These are phyloP conservation scores for Campylomormyrus numenius DNA, from an alignment of 2,113 vertebrate species.

Conservation along the genomic window DNA sequence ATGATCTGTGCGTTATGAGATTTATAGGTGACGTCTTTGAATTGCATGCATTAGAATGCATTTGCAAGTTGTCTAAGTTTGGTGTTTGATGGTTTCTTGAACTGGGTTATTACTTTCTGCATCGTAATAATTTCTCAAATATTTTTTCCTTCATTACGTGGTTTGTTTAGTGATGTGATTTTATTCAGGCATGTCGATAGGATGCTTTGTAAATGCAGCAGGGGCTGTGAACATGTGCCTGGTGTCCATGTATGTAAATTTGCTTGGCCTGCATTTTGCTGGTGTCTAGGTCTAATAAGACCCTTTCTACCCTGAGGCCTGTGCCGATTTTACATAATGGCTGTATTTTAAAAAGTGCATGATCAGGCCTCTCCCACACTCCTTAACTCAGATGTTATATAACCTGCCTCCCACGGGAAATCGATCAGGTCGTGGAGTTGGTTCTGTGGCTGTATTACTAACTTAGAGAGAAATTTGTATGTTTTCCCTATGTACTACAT, in stretches of 20 bases:
- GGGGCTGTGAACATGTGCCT: not conserved
- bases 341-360: not conserved
- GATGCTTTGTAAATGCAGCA: not conserved
- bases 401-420: not conserved
- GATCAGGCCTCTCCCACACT: not conserved
- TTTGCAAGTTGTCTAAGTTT: not conserved
- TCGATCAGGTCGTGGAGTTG: not conserved
- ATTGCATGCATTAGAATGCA: not conserved
- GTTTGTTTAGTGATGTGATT: not conserved
- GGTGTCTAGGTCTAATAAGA: not conserved
- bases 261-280: not conserved
- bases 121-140: not conserved
- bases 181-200: not conserved
- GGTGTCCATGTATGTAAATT: not conserved
- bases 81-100: not conserved
- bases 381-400: not conserved
- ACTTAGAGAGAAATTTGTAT: not conserved
- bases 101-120: not conserved
- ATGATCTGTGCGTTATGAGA: not conserved
- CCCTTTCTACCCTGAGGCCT: not conserved
- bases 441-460: not conserved
- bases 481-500: not conserved
- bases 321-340: not conserved
- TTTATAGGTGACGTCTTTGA: not conserved
- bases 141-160: not conserved